Evolutionary conservation across 1,140 invertebrate species (phyloP).

Genomic region (Neodiprion pinetum): DNA sequence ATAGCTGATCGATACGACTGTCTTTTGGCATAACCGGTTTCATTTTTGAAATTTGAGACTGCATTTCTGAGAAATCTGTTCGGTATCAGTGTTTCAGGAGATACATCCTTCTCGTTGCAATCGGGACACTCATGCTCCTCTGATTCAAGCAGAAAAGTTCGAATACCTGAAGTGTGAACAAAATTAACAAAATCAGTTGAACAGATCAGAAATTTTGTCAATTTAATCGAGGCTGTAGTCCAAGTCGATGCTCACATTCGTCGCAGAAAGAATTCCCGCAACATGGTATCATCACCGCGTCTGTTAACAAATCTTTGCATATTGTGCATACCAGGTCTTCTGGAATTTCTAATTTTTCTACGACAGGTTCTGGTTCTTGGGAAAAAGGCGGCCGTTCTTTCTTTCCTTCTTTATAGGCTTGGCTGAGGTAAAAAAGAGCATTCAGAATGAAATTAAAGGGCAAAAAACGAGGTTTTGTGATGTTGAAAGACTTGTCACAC

Average conservation of each 20-base stretch:
- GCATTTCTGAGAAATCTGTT: constrained; percentile 89
- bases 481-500: constrained; percentile 21
- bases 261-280: constrained; percentile 98
- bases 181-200: not conserved
- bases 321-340: constrained; percentile 90
- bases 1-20: constrained; percentile 39
- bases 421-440: constrained; percentile 59
- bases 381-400: constrained; percentile 71
- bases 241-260: constrained; percentile 79
- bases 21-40: constrained; percentile 79
- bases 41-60: constrained; percentile 88
- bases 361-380: constrained; percentile 64
- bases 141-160: constrained; percentile 86
- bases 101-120: constrained; percentile 91
- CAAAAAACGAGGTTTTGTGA: not conserved
- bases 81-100: constrained; percentile 90
- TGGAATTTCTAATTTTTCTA: constrained; percentile 80
- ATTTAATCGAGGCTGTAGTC: not conserved
- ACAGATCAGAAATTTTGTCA: not conserved
- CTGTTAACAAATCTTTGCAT: constrained; percentile 91
- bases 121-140: constrained; percentile 95
- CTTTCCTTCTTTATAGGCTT: constrained; percentile 80
- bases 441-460: constrained; percentile 20
- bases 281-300: constrained; percentile 96
- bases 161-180: constrained; percentile 73